Evolutionary conservation across 1,140 invertebrate species (phyloP).

Genomic region (Subanguina moxae): DNA sequence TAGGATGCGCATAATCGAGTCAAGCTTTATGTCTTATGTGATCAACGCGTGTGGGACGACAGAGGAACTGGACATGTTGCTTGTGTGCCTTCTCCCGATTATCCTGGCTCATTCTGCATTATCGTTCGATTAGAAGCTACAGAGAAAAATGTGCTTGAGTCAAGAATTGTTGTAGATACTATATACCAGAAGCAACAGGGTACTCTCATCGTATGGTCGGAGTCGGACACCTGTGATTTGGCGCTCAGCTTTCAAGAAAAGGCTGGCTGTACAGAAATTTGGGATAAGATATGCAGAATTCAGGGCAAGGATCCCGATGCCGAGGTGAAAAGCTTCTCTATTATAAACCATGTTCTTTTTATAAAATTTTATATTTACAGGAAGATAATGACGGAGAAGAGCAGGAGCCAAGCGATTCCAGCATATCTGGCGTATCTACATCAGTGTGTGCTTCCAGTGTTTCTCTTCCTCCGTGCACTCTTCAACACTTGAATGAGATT

Average conservation of each 20-base stretch:
- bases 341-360: conserved; percentile 8
- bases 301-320: conserved; percentile 55
- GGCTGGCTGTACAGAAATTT: conserved; percentile 98
- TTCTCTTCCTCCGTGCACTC: conserved; percentile 80
- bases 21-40: conserved; percentile 57
- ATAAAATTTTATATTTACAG: conserved; percentile 42
- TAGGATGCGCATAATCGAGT: conserved; percentile 49
- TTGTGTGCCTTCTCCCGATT: conserved; percentile 40
- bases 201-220: conserved; percentile 99
- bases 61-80: conserved; percentile 57
- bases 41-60: conserved; percentile 56
- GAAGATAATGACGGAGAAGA: conserved; percentile 78
- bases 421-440: conserved; percentile 61
- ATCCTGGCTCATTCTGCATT: conserved; percentile 38
- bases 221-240: conserved; percentile 96
- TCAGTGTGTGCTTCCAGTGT: conserved; percentile 15
- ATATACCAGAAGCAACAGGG: conserved; percentile 65
- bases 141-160: conserved; percentile 57
- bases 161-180: conserved; percentile 50
- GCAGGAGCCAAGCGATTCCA: conserved; percentile 69
- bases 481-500: conserved; percentile 85
- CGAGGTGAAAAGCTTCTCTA: conserved; percentile 17
- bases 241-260: conserved; percentile 99
- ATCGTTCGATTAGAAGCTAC: conserved; percentile 52
- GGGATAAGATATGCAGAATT: conserved; percentile 98